A percentile compares a stretch with the other conserved stretches of the same genome.
phyloP scores from a whole-genome alignment of 2,113 vertebrate species.

The Piprites chloris region DNA sequence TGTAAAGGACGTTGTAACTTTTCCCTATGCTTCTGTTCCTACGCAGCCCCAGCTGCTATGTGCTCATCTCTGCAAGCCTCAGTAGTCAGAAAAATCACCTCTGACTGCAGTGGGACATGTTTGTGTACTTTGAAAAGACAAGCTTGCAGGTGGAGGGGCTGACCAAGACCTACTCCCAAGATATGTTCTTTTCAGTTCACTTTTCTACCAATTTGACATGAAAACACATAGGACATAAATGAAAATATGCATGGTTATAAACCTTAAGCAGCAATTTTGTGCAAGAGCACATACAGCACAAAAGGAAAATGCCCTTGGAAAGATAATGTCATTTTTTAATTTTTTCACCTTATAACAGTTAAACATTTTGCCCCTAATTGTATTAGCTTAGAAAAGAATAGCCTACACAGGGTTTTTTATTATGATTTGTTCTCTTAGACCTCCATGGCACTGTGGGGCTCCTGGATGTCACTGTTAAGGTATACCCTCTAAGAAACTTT shows the following conservation, averaged over 20 bases:
- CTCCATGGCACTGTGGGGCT: background rate
- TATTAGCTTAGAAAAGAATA: background rate
- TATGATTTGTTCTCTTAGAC: background rate
- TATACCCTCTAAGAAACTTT: background rate
- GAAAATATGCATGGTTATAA: background rate
- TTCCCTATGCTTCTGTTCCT: background rate
- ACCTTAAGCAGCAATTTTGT: background rate
- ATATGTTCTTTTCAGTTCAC: background rate
- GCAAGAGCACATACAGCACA: background rate
- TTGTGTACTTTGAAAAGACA: background rate
- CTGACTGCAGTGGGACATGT: background rate
- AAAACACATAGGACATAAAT: background rate
- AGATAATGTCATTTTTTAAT: background rate
- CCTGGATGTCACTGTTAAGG: background rate
- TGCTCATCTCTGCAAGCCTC: background rate
- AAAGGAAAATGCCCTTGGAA: background rate
- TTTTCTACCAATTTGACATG: background rate
- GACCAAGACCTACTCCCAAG: background rate
- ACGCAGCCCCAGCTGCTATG: background rate
- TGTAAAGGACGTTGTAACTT: background rate
- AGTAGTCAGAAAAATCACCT: background rate
- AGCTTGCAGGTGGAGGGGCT: background rate
- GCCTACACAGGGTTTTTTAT: background rate
- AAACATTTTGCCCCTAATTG: background rate
- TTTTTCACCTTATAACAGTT: background rate